These are phyloP conservation scores for Bombus difficillimus DNA, from an alignment of 1,140 invertebrate genomes.

Conservation along the genomic window DNA sequence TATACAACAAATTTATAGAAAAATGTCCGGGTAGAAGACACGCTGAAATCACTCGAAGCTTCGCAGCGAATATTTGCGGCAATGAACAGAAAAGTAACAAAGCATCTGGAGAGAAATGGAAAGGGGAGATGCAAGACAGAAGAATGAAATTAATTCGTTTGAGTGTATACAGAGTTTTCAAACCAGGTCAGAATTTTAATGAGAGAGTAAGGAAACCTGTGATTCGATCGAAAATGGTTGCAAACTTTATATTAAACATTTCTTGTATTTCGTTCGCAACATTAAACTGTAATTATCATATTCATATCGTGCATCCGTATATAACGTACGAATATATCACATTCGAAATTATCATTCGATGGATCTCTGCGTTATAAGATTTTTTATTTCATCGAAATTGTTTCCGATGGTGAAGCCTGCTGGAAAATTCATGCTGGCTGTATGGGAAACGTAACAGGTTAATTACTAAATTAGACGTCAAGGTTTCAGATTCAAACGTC, in stretches of 20 bases:
- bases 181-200: constrained; percentile 20
- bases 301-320: neutral
- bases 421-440: neutral
- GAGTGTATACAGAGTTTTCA: constrained; percentile 5
- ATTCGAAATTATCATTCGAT: neutral
- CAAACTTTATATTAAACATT: constrained; percentile 10
- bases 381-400: neutral
- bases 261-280: neutral
- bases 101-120: neutral
- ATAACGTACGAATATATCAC: neutral
- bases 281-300: neutral
- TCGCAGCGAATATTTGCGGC: neutral
- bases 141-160: constrained; percentile 27
- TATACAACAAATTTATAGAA: neutral
- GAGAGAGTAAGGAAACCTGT: neutral
- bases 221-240: neutral
- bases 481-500: neutral
- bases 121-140: neutral
- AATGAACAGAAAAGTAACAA: constrained; percentile 1
- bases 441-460: neutral
- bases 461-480: neutral
- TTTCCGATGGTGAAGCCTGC: neutral
- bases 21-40: neutral
- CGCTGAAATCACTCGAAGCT: neutral
- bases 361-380: neutral